Percentiles rank a stretch among this genome's conserved stretches.
These are phyloP conservation scores for Sebastes melanostomus DNA, from an alignment of 2,797 vertebrate species.

Conservation along the genomic window DNA sequence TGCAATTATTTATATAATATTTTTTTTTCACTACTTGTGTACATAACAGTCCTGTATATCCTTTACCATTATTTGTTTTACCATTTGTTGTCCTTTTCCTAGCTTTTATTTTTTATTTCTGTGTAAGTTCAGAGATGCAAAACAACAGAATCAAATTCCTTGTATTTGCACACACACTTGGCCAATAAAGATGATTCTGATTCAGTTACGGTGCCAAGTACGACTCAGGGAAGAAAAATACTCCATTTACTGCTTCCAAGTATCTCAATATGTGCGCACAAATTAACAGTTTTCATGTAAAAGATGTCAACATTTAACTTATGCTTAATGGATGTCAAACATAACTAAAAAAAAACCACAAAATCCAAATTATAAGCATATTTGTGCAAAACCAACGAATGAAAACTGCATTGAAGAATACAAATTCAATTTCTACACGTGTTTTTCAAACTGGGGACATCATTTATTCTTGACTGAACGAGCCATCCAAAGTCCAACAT, in stretches of 20 bases:
- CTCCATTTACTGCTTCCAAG: not conserved
- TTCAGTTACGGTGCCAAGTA: too few species aligned
- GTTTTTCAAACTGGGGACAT: not conserved
- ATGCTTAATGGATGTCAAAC: not conserved
- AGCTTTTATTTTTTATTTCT: too few species aligned
- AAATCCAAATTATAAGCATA: not conserved
- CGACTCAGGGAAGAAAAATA: too few species aligned
- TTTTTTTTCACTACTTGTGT: too few species aligned
- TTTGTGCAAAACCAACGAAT: not conserved
- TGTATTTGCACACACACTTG: too few species aligned
- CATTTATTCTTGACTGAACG: not conserved
- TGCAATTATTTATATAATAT: too few species aligned
- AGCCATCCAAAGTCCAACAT: not conserved
- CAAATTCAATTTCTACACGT: not conserved
- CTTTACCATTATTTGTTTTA: too few species aligned
- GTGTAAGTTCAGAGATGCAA: too few species aligned
- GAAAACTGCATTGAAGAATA: not conserved
- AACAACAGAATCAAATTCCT: too few species aligned
- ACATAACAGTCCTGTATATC: too few species aligned
- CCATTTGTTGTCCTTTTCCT: too few species aligned
- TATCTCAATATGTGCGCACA: not conserved
- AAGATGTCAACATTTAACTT: not conserved
- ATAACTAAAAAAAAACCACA: not conserved
- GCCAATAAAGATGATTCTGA: too few species aligned
- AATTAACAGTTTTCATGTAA: not conserved